Evolutionary conservation across 2,888 invertebrate genomes (phyloP).

Genomic region (Itoplectis maculator): DNA sequence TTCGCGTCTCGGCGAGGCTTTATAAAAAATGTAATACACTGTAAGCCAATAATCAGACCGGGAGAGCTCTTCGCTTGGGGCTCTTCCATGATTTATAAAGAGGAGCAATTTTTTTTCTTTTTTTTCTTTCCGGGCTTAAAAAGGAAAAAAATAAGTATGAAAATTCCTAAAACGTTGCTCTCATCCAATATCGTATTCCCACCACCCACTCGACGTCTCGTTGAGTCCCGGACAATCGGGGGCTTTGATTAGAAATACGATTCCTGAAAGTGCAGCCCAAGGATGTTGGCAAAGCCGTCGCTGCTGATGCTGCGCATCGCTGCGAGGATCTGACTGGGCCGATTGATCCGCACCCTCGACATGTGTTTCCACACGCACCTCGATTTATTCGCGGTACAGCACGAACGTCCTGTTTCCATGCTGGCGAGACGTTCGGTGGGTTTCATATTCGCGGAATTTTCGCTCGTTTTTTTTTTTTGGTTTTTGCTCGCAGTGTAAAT

Average conservation of each 20-base stretch:
- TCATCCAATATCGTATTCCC: no score
- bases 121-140: neutral
- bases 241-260: constrained; percentile 34
- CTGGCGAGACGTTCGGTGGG: neutral
- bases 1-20: neutral
- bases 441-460: no score
- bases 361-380: constrained; percentile 17
- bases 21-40: constrained; percentile 31
- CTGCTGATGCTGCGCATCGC: neutral
- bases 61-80: constrained; percentile 58
- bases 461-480: neutral
- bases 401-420: neutral
- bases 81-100: constrained; percentile 14
- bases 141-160: neutral
- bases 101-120: neutral
- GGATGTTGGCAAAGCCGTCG: neutral
- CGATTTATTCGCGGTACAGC: constrained; percentile 17
- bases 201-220: neutral
- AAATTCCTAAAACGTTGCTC: neutral
- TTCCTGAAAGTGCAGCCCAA: constrained; percentile 15
- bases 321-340: constrained; percentile 7
- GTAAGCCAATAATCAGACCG: constrained; percentile 40
- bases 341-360: constrained; percentile 36
- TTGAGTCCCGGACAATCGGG: constrained; percentile 15
- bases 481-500: no score